These are phyloP conservation scores for Standfussiana lucernea DNA, from an alignment of 2,888 invertebrate genomes.

Conservation along the genomic window DNA sequence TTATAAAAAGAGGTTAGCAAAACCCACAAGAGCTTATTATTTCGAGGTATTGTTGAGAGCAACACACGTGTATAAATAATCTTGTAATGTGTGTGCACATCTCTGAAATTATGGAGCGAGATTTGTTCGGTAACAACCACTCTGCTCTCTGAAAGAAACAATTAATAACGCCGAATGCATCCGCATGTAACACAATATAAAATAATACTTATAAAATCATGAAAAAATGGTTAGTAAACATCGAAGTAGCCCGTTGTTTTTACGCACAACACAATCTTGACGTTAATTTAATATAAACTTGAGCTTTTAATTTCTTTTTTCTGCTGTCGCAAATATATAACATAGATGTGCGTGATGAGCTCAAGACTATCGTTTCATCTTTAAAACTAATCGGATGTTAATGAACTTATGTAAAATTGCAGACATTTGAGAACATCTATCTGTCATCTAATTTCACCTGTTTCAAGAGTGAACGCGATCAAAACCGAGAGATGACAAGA, in stretches of 20 bases:
- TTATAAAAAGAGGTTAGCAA: neutral
- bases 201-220: neutral
- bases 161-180: conserved; percentile 18
- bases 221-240: neutral
- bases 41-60: conserved; percentile 14
- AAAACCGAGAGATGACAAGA: neutral
- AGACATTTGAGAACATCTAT: neutral
- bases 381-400: neutral
- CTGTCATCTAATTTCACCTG: too few species aligned
- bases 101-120: neutral
- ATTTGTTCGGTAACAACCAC: conserved; percentile 21
- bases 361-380: neutral
- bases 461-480: neutral
- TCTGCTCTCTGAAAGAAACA: conserved; percentile 4
- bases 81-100: neutral
- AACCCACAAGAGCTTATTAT: neutral
- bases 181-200: neutral
- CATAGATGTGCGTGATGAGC: neutral
- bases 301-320: too few species aligned
- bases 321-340: neutral
- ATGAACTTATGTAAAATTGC: neutral
- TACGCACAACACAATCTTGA: neutral
- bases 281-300: neutral
- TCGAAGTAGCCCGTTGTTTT: neutral
- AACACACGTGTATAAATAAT: conserved; percentile 12